Conservation (phyloP, 2,888 invertebrate genomes). For the Acronicta alni region DNA sequence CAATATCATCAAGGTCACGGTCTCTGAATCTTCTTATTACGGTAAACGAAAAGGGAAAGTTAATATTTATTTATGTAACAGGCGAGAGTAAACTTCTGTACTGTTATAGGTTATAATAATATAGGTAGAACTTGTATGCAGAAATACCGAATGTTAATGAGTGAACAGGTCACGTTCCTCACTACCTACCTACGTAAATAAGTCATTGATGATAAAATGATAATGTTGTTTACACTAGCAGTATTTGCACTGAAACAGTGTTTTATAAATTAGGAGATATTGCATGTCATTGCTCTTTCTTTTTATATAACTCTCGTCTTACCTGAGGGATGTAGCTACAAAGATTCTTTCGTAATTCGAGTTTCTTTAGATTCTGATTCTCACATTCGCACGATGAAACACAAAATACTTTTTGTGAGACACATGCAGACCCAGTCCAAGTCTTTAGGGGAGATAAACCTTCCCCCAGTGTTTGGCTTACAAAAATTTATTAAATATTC, state of each 20-base stretch:
- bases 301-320: too few relatives aligned
- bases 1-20: conserved; percentile 56
- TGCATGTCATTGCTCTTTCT: neutral
- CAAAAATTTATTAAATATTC: too few relatives aligned
- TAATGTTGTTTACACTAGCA: conserved; percentile 16
- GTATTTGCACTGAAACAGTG: neutral
- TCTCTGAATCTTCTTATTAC: conserved; percentile 11
- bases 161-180: neutral
- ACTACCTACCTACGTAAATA: neutral
- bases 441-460: too few relatives aligned
- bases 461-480: too few relatives aligned
- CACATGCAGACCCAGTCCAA: too few relatives aligned
- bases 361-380: too few relatives aligned
- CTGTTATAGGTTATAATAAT: conserved; percentile 24
- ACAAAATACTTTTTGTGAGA: too few relatives aligned
- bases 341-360: too few relatives aligned
- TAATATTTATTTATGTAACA: conserved; percentile 3
- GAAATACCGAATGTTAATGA: conserved; percentile 2
- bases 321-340: too few relatives aligned
- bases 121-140: neutral
- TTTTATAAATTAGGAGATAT: too few relatives aligned
- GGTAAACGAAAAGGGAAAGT: conserved; percentile 30
- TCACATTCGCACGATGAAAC: too few relatives aligned
- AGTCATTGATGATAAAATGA: conserved; percentile 19
- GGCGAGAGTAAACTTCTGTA: neutral